Conservation (phyloP, 2,888 invertebrate genomes). For the Drosophila niveifrons region DNA sequence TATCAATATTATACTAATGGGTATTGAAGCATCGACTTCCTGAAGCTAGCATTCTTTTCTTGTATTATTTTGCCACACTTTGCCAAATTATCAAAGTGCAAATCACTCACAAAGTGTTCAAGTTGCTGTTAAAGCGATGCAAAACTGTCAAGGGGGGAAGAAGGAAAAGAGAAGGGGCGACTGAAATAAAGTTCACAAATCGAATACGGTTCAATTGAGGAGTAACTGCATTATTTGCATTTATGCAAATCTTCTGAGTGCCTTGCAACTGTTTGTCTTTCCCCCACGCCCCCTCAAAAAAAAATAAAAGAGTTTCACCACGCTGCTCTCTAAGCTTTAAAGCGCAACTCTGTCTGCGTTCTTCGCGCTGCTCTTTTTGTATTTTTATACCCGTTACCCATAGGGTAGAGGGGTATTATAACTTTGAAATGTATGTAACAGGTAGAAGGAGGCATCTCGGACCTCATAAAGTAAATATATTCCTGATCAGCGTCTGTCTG, state of each 20-base stretch:
- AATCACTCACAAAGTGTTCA: not conserved
- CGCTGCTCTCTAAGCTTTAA: constrained; percentile 14
- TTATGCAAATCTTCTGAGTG: constrained; percentile 43
- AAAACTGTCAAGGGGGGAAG: not conserved
- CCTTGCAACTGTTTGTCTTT: constrained; percentile 24
- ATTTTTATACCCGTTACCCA: no score
- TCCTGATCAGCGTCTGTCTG: no score
- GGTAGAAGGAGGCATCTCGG: no score
- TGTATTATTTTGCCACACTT: not conserved
- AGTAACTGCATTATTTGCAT: constrained; percentile 41
- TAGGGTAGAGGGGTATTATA: no score
- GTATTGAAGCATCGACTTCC: no score
- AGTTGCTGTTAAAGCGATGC: not conserved
- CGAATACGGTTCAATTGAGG: constrained; percentile 26
- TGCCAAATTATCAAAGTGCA: not conserved
- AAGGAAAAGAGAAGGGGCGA: no score
- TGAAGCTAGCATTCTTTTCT: not conserved
- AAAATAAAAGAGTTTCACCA: not conserved
- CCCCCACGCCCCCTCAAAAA: not conserved
- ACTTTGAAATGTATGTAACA: no score
- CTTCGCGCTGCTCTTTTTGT: not conserved
- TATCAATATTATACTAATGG: no score
- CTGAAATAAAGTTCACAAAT: constrained; percentile 1
- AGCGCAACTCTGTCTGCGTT: constrained; percentile 32
- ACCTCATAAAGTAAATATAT: no score